phyloP scores from a whole-genome alignment of 2,888 invertebrate genomes.

The Nasonovia ribisnigri region DNA sequence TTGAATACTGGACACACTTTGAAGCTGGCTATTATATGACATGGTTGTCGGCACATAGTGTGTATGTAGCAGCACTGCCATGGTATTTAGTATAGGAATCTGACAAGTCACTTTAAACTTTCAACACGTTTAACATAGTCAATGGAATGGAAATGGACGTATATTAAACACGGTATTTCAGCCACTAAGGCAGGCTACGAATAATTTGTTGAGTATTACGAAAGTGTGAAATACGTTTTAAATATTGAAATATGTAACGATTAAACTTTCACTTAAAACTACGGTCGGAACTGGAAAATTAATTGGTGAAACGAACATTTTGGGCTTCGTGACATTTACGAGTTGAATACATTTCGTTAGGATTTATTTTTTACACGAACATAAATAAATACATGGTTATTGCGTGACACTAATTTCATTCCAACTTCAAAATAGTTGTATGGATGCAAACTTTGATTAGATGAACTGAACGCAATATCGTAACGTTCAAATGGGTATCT shows the following conservation, averaged over 20 bases:
- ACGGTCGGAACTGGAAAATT: not conserved
- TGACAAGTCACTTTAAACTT: not conserved
- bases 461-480: not conserved
- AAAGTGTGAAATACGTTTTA: not conserved
- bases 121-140: not conserved
- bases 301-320: not conserved
- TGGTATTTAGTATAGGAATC: not conserved
- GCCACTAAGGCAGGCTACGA: not conserved
- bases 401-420: not conserved
- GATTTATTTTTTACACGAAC: not conserved
- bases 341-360: not conserved
- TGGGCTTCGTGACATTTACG: not conserved
- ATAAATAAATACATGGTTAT: not conserved
- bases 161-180: not conserved
- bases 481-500: not conserved
- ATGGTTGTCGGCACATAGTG: not conserved
- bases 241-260: not conserved
- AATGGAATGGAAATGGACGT: not conserved
- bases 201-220: not conserved
- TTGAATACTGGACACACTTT: not conserved
- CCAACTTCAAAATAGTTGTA: not conserved
- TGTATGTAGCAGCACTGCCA: not conserved
- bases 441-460: not conserved
- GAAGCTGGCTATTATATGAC: not conserved
- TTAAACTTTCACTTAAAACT: not conserved